These are phyloP conservation scores for Encarsia formosa DNA, from an alignment of 2,888 invertebrate species.

Conservation along the genomic window DNA sequence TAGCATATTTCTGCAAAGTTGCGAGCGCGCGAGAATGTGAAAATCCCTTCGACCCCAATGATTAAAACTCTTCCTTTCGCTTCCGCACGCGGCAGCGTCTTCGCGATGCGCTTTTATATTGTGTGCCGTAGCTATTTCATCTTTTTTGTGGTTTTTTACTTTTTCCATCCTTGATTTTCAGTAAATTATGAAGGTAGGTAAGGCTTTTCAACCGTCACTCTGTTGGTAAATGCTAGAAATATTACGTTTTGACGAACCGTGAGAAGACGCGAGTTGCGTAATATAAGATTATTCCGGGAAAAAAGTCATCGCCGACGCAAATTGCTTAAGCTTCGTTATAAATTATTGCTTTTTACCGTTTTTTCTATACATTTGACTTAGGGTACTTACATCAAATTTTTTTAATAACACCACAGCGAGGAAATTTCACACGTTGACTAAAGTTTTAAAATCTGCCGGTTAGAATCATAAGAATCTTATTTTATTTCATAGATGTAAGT, in stretches of 20 bases:
- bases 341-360: no score
- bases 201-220: conserved; percentile 1
- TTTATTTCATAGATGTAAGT: no score
- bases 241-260: neutral
- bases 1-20: conserved; percentile 31
- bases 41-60: conserved; percentile 39
- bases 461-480: no score
- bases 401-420: no score
- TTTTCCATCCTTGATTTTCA: neutral
- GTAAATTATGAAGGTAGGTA: neutral
- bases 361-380: no score
- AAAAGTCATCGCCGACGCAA: no score
- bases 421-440: no score
- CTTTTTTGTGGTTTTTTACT: neutral
- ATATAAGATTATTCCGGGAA: conserved; percentile 1
- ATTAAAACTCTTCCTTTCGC: conserved; percentile 38
- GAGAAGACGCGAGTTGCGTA: neutral
- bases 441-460: no score
- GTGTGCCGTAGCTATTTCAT: neutral
- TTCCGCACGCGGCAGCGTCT: no score
- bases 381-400: no score
- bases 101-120: no score
- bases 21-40: conserved; percentile 18
- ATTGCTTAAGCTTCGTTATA: no score
- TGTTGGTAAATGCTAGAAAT: neutral